Evolutionary conservation across 1,140 invertebrate species (phyloP).

Genomic region (Cryptotermes secundus): DNA sequence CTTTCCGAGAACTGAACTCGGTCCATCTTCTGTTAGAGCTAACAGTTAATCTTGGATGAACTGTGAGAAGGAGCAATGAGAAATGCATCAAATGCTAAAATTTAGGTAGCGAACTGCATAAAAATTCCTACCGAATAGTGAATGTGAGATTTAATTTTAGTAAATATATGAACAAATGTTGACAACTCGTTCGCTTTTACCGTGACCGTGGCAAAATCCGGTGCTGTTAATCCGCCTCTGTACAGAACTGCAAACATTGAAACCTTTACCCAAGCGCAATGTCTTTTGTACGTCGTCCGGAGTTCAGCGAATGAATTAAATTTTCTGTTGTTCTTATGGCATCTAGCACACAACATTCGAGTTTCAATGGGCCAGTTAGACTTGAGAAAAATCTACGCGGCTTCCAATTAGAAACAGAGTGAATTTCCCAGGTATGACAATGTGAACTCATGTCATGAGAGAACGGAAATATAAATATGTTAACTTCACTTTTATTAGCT

Average conservation of each 20-base stretch:
- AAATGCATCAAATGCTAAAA: too few species aligned
- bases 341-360: not conserved
- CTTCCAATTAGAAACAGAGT: not conserved
- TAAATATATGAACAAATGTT: not conserved
- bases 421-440: not conserved
- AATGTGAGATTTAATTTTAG: too few species aligned
- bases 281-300: not conserved
- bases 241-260: not conserved
- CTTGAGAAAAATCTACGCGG: not conserved
- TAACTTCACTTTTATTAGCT: too few species aligned
- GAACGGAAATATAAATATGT: too few species aligned
- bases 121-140: too few species aligned
- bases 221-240: not conserved
- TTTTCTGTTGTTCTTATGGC: not conserved
- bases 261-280: not conserved
- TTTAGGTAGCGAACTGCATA: too few species aligned
- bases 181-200: not conserved
- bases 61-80: too few species aligned
- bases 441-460: too few species aligned
- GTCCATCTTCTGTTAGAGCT: too few species aligned
- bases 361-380: not conserved
- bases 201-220: not conserved
- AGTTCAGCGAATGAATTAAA: not conserved
- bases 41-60: too few species aligned
- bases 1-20: too few species aligned